Evolutionary conservation across 1,140 invertebrate species (phyloP), one percentile per base, ranked within the genome.

Genomic region (Sinonovacula constricta): DNA sequence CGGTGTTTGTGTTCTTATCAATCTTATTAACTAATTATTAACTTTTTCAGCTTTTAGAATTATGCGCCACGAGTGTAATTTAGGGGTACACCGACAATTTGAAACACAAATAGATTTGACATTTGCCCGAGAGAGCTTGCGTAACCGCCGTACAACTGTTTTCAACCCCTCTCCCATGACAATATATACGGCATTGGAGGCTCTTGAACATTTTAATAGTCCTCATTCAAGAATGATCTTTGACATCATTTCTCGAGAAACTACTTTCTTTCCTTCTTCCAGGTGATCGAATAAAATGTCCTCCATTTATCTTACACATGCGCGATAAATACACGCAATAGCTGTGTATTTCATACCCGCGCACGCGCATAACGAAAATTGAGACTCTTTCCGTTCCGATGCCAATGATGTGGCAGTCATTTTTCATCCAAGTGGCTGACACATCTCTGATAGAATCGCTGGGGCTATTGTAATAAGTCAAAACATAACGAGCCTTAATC

Each of bases 401-500:
- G 28, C 26, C 54, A 59, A 63, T 54, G 56, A 51, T 63, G 45
- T 26, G n/a, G 68, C 31, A 49, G 36, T 78, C 75, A 69, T 69
- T 78, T 69, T 69, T 78, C 59, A 78, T 62, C 57, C 3, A 60
- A 59, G 49, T 49, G 45, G 22, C 30, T 70, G 75, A 78, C 75
- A 78, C 26, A 30, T 18, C 53, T 15, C 45, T 30, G 65, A 70
- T 78, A 31, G 22, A 60, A 78, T 78, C 66, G 49, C 45, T 24
- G 49, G 56, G n/a, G 33, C 30, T 57, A 78, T 51, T 30, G 45
- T 36, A 78, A 78, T 78, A 78, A 78, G 75, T 78, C 75, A 78
- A 78, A 78, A 69, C 31, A 51, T 14, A 68, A 39, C 65, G 75
- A 63, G 31, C 54, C 57, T 53, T 62, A 28, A 70, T 78, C 57